Conservation (phyloP, 2,113 vertebrate species). For the Ceratotherium simum region DNA sequence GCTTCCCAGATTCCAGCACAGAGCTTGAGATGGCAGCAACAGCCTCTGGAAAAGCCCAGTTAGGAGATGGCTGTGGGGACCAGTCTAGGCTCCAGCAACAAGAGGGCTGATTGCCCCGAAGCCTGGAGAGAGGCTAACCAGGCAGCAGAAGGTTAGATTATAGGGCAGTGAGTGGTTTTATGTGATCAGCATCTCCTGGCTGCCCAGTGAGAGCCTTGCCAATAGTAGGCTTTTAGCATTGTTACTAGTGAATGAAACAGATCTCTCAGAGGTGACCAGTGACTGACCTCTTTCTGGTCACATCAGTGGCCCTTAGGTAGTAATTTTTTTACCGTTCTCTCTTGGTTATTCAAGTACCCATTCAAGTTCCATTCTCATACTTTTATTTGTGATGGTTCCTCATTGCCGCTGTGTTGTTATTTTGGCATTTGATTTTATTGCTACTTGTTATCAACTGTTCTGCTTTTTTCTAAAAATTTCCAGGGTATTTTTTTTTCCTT, state of each 20-base stretch:
- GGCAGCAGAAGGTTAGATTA: neutral
- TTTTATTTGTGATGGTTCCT: constrained; percentile 33
- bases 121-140: neutral
- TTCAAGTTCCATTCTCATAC: neutral
- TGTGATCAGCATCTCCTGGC: neutral
- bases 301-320: neutral
- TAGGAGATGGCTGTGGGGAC: neutral
- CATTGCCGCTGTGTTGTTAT: neutral
- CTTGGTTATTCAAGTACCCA: neutral
- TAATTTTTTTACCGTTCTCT: neutral
- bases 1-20: neutral
- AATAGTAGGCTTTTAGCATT: neutral
- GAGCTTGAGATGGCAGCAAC: neutral
- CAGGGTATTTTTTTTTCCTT: neutral
- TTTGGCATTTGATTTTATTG: neutral
- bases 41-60: neutral
- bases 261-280: neutral
- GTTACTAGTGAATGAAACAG: neutral
- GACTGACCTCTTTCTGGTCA: neutral
- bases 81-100: neutral
- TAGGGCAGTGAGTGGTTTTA: neutral
- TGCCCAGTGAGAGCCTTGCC: neutral
- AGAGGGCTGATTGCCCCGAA: neutral
- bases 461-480: neutral
- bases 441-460: neutral